Percentiles rank a stretch among this genome's conserved stretches.
Evolutionary conservation across 2,888 invertebrate genomes (phyloP).

Genomic region (Cheilosia scutellata): DNA sequence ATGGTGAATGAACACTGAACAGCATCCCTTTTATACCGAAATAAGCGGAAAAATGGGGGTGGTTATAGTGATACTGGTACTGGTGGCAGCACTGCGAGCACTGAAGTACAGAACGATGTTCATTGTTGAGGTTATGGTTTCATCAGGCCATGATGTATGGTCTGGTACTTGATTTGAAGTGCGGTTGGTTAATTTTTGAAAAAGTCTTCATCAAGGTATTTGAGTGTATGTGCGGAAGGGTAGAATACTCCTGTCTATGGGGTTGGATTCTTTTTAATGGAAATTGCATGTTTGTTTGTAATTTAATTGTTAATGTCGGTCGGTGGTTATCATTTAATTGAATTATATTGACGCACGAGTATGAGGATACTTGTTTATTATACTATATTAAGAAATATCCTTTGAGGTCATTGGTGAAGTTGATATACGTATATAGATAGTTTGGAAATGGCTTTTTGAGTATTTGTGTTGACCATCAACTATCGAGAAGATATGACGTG

Average conservation of each 20-base stretch:
- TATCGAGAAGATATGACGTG: no score
- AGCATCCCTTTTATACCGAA: conserved; percentile 35
- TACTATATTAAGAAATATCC: background rate
- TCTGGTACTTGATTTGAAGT: conserved; percentile 73
- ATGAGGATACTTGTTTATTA: background rate
- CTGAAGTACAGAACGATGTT: conserved; percentile 70
- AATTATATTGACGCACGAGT: conserved; percentile 33
- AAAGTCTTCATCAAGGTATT: conserved; percentile 15
- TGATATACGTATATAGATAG: no score
- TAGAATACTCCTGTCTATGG: conserved; percentile 2
- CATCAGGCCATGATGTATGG: conserved; percentile 69
- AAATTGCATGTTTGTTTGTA: conserved; percentile 66
- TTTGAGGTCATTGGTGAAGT: no score
- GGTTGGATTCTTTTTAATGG: conserved; percentile 60
- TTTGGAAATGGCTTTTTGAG: no score
- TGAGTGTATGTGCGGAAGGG: background rate
- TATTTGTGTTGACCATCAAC: no score
- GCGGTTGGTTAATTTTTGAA: conserved; percentile 73
- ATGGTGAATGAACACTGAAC: conserved; percentile 2
- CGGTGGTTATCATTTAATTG: conserved; percentile 52
- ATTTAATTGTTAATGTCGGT: conserved; percentile 53
- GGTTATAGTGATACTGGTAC: background rate
- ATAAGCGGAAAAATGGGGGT: conserved; percentile 59
- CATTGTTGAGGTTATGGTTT: conserved; percentile 73
- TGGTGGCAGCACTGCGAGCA: background rate